Conservation (phyloP, 1,140 invertebrate genomes). For the Ceratina australensis region DNA sequence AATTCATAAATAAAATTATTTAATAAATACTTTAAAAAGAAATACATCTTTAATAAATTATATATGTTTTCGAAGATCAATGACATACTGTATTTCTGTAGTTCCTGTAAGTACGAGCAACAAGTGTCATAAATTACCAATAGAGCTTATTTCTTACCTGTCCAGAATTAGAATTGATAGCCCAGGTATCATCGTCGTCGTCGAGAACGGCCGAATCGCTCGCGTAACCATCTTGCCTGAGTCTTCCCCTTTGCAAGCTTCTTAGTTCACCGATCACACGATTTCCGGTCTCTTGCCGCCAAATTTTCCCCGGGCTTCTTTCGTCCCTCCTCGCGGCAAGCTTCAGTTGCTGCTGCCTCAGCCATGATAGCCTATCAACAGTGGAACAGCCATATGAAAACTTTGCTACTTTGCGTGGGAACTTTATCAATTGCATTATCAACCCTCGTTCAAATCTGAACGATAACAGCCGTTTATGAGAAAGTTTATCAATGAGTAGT, state of each 20-base stretch:
- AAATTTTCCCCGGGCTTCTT: conserved; percentile 84
- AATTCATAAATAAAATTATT: not conserved
- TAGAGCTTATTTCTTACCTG: conserved; percentile 60
- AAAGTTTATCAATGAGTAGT: not conserved
- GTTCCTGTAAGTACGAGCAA: too few relatives aligned
- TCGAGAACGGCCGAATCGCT: conserved; percentile 89
- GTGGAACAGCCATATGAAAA: not conserved
- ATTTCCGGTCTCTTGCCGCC: conserved; percentile 85
- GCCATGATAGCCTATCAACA: conserved; percentile 82
- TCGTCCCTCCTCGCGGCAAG: conserved; percentile 83
- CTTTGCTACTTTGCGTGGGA: not conserved
- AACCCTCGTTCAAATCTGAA: too few relatives aligned
- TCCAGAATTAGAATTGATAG: conserved; percentile 67
- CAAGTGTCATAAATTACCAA: too few relatives aligned
- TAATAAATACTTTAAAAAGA: too few relatives aligned
- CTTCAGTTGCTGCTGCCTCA: conserved; percentile 89
- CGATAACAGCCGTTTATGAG: not conserved
- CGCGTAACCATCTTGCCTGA: conserved; percentile 84
- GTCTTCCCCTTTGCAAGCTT: conserved; percentile 80
- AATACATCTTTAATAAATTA: too few relatives aligned
- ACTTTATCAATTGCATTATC: not conserved
- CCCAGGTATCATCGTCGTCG: conserved; percentile 81
- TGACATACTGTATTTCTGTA: too few relatives aligned
- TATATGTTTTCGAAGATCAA: too few relatives aligned
- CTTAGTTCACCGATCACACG: conserved; percentile 82